phyloP scores from a whole-genome alignment of 2,113 vertebrate genomes.

The Turnix velox region DNA sequence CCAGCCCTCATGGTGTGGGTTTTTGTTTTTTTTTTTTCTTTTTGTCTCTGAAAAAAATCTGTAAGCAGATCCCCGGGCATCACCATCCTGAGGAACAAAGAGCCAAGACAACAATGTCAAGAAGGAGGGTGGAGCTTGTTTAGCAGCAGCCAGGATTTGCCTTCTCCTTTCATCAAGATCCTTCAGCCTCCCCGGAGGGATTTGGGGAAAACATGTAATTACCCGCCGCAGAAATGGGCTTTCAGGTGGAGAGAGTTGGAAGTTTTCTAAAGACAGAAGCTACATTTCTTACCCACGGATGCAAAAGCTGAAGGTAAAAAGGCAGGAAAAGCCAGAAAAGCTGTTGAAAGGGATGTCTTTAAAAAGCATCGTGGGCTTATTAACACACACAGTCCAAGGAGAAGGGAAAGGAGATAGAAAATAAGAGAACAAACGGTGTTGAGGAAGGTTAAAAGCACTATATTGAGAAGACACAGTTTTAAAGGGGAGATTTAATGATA shows the following conservation, averaged over 20 bases:
- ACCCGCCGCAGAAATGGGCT: conserved; percentile 30
- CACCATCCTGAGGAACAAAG: conserved; percentile 30
- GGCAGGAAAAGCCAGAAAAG: neutral
- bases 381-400: neutral
- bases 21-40: too few species aligned
- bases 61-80: conserved; percentile 29
- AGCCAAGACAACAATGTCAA: conserved; percentile 22
- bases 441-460: neutral
- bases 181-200: conserved; percentile 51
- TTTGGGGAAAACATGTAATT: conserved; percentile 41
- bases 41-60: neutral
- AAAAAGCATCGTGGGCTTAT: neutral
- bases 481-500: neutral
- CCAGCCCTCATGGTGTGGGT: neutral
- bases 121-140: neutral
- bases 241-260: neutral
- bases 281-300: neutral
- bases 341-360: neutral
- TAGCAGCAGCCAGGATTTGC: neutral
- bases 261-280: neutral
- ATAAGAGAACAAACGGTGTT: neutral
- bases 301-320: neutral
- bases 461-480: neutral
- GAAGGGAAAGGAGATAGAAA: neutral
- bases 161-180: conserved; percentile 52